Base-by-base conservation (phyloP, 2,888 invertebrate species). In the Crioceris asparagi region DNA sequence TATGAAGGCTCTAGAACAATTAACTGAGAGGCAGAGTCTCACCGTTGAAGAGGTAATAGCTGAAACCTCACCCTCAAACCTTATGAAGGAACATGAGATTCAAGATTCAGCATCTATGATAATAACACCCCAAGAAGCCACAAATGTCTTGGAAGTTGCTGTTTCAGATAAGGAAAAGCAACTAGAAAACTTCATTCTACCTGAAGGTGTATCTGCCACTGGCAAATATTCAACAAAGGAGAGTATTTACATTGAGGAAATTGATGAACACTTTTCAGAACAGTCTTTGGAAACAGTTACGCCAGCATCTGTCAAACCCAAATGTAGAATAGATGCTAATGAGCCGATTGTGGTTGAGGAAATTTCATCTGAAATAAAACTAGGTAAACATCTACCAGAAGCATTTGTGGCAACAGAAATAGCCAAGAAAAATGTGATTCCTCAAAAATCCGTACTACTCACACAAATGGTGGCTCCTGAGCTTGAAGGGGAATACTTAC, bases 321-420 rank as follows among this genome's bases (percentile, higher is more conserved):
- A 74, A 57, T 56, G 77, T 7, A 75, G 75, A 43, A 68, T 83
- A 32, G 72, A 74, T 46, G 62, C 77, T 29, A 64, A 69, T 21
- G 81, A 83, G 61, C 68, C 79, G 8, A 34, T 83, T 38, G 66
- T 75, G 50, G 67, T 84, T 4, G 77, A 75, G 37, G 80, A 84
- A 68, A 72, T 78, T 17, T 68, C 76, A 49, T 65, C 78, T 2
- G 78, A 79, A 64, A 75, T 77, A 40, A 81, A 79, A 57, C 79
- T 83, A 6, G 79, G 78, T 10, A 83, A 83, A 64, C 83, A 82
- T 56, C 76, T 82, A 56, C 83, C 84, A 3, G 82, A 84, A 62
- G 61, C 81, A 33, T 79, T 84, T 54, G 83, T 84, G 2, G 79
- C 84, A 1, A 84, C 84, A 2, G 84, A 85, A 71, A 70, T 74